Conservation (phyloP, 2,113 vertebrate species). For the Cryptotis parvus region DNA sequence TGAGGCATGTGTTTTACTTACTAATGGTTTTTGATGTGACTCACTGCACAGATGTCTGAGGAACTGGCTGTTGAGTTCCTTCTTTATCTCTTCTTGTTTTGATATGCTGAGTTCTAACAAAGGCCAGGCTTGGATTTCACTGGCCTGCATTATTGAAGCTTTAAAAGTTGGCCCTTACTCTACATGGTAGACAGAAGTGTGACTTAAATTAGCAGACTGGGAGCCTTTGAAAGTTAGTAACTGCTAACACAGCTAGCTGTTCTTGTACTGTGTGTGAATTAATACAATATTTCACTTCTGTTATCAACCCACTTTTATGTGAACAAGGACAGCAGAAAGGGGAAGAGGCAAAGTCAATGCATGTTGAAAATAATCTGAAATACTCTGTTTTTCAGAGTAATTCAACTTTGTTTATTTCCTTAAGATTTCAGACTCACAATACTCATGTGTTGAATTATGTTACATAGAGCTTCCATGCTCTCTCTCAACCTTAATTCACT, state of each 20-base stretch:
- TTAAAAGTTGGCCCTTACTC: conserved; percentile 26
- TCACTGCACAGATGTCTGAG: conserved; percentile 59
- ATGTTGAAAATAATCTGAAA: conserved; percentile 23
- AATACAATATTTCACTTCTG: conserved; percentile 46
- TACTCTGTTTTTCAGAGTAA: conserved; percentile 15
- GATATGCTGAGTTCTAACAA: conserved; percentile 51
- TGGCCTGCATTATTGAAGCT: conserved; percentile 22
- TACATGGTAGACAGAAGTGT: conserved; percentile 21
- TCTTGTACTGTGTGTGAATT: conserved; percentile 5
- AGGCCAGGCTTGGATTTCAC: not conserved
- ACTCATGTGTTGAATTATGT: not conserved
- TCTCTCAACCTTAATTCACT: conserved; percentile 2
- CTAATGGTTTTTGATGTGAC: conserved; percentile 66
- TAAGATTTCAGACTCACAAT: conserved; percentile 1
- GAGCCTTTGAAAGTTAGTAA: conserved; percentile 60
- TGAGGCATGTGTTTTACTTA: conserved; percentile 29
- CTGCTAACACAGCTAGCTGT: conserved; percentile 21
- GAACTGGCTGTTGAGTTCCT: conserved; percentile 9
- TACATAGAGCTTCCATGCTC: not conserved
- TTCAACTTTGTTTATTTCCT: not conserved
- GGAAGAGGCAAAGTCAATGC: conserved; percentile 1
- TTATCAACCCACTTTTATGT: conserved; percentile 28
- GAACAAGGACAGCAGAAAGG: conserved; percentile 23
- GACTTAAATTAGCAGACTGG: conserved; percentile 51
- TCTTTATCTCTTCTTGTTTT: conserved; percentile 62